phyloP scores from a whole-genome alignment of 1,140 invertebrate genomes.

The Xylocopa sonorina region DNA sequence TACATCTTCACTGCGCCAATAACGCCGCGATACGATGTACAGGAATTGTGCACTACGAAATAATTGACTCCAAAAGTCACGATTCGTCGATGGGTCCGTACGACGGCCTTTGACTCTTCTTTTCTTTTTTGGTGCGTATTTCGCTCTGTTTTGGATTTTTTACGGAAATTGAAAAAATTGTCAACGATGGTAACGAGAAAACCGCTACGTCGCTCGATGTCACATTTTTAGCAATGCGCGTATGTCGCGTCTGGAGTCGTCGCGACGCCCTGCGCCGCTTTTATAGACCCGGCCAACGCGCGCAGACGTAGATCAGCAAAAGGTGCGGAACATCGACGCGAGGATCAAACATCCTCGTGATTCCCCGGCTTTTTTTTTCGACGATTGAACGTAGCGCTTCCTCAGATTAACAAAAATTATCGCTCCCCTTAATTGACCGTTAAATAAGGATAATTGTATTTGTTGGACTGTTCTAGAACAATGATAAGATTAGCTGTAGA shows the following conservation, averaged over 20 bases:
- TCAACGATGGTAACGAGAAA: neutral
- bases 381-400: neutral
- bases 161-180: neutral
- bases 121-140: neutral
- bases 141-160: neutral
- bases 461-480: neutral
- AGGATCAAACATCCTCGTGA: conserved; percentile 46
- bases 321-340: conserved; percentile 55
- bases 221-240: conserved; percentile 77
- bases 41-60: neutral
- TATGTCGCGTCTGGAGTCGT: conserved; percentile 77
- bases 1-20: conserved; percentile 31
- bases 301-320: conserved; percentile 73
- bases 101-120: no score
- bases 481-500: neutral
- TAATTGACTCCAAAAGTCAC: fast-evolving
- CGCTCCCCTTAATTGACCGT: neutral
- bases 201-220: conserved; percentile 46
- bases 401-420: neutral
- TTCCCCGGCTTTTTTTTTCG: neutral
- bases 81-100: no score
- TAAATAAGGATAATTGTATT: neutral
- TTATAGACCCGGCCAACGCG: conserved; percentile 71
- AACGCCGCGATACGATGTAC: neutral
- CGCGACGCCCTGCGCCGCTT: conserved; percentile 73